phyloP scores from a whole-genome alignment of 2,888 invertebrate genomes.

The Ischnura elegans region DNA sequence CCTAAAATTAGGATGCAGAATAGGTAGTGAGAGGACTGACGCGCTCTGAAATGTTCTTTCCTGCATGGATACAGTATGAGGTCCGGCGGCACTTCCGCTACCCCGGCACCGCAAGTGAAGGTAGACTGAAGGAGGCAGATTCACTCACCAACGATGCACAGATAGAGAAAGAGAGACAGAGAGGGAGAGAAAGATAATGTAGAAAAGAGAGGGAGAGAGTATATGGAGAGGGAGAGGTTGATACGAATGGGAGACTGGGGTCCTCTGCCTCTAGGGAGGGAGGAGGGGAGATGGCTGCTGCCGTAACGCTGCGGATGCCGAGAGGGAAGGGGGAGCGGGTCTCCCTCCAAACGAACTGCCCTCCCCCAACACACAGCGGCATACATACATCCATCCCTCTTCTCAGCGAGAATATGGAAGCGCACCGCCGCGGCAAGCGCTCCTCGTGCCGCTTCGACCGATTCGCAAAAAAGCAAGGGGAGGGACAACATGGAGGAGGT shows the following conservation, averaged over 20 bases:
- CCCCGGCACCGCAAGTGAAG: too few species aligned
- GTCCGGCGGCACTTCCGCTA: too few species aligned
- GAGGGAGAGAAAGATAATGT: not conserved
- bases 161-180: not conserved
- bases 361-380: not conserved
- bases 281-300: not conserved
- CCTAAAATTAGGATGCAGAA: constrained; percentile 47
- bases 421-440: not conserved
- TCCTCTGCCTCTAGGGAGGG: not conserved
- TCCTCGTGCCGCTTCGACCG: constrained; percentile 6
- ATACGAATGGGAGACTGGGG: too few species aligned
- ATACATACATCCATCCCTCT: not conserved
- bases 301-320: not conserved
- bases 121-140: too few species aligned
- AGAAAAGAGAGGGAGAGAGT: too few species aligned
- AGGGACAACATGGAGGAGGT: not conserved
- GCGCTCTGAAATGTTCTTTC: too few species aligned
- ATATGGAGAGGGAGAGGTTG: too few species aligned
- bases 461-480: not conserved
- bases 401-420: not conserved
- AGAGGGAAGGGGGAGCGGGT: too few species aligned
- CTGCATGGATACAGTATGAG: too few species aligned
- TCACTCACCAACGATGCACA: too few species aligned
- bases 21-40: too few species aligned
- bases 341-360: not conserved